phyloP scores from a whole-genome alignment of 2,113 vertebrate species.

The Caranx melampygus region DNA sequence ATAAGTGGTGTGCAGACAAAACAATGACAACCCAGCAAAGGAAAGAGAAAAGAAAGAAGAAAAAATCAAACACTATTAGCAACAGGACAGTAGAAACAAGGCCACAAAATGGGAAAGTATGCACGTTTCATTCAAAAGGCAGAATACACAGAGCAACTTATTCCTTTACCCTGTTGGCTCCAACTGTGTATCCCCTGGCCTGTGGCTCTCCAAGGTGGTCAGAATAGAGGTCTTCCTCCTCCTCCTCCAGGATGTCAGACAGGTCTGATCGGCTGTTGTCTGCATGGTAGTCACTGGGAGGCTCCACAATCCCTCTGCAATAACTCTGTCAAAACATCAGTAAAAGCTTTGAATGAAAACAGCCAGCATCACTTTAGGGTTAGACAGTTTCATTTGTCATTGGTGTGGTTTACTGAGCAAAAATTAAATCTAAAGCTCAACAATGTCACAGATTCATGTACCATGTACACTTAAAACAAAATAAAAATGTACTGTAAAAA shows the following conservation, averaged over 20 bases:
- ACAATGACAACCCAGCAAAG: conserved; percentile 47
- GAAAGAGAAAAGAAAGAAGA: conserved; percentile 63
- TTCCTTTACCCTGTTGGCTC: conserved; percentile 87
- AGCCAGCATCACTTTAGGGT: not conserved
- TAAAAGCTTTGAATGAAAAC: not conserved
- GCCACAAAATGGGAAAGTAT: conserved; percentile 12
- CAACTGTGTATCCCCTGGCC: conserved; percentile 67
- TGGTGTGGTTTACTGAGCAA: no score
- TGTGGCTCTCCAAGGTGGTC: conserved; percentile 76
- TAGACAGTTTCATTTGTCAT: no score
- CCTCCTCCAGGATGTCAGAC: conserved; percentile 97
- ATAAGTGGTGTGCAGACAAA: conserved; percentile 50
- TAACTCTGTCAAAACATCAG: conserved; percentile 67
- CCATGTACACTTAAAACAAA: not conserved
- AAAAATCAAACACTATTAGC: conserved; percentile 40
- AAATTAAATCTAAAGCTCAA: no score
- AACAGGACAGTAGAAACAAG: conserved; percentile 30
- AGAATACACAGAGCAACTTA: conserved; percentile 1
- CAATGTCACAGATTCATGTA: not conserved
- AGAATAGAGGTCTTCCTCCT: conserved; percentile 92
- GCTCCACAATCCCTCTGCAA: conserved; percentile 79
- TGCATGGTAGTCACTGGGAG: conserved; percentile 82
- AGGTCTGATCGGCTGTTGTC: conserved; percentile 94
- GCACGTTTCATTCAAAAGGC: conserved; percentile 1
- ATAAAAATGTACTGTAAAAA: not conserved